Evolutionary conservation across 1,140 invertebrate species (phyloP), one percentile per base, ranked within the genome.

Genomic region (Globodera rostochiensis): DNA sequence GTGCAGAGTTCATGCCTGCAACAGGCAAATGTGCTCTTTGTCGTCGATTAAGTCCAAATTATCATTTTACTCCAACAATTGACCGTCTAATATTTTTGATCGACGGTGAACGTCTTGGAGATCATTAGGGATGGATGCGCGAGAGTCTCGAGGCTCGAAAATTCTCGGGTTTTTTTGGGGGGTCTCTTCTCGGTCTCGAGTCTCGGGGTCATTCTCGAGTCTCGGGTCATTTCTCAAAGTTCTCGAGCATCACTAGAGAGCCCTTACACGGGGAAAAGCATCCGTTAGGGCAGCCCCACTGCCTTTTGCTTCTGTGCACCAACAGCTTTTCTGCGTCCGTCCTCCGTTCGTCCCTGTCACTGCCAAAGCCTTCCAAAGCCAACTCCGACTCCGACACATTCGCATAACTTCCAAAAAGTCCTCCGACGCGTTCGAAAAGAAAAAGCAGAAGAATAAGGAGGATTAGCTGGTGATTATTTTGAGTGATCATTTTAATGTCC

Each of bases 271-370:
- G 74, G 7, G 82, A 83, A 47, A 83, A 83, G 66, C 82, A 83
- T n/a, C 82, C 82, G 36, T 47, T 83, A 57, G 82, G 82, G 77
- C 82, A 83, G 45, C 82, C 82, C 82, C 82, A 83, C 83, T 83
- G 82, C 47, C 82, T 50, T 64, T 83, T 83, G 66, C 25, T 66
- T 49, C 80, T 36, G 47, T 45, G 82, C 19, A 11, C 0, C 70
- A 82, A 36, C 25, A 64, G 80, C 15, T 71, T 36, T 6, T 71
- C 9, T 36, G 25, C 25, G 69, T 25, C 69, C 11, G 11, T 15
- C 13, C 11, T 9, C n/a, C 50, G 71, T 49, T 57, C 11, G 71
- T 60, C 57, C 15, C 57, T 15, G 57, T 60, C 57, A 60, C 57
- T 15, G 57, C 19, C 57, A 60, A 60, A 60, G 19, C 57, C 11